Base-by-base conservation (phyloP, 2,888 invertebrate genomes). In the Meliscaeva auricollis region DNA sequence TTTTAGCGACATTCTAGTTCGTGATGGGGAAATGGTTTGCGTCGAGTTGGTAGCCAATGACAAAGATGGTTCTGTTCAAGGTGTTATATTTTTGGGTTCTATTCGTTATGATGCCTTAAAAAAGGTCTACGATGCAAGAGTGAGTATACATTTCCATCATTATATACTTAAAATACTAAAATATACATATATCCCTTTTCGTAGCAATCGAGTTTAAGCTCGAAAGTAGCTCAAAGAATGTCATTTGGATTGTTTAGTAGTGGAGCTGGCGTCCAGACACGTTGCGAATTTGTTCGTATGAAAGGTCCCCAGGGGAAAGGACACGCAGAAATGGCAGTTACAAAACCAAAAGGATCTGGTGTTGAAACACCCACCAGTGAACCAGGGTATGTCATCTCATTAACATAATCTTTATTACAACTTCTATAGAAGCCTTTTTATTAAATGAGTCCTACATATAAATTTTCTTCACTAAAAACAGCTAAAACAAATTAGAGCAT, bases 21-120 rank as follows among this genome's bases (percentile, higher is more conserved):
- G 98, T 56, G 99, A 99, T 93, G 99, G 99, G 0, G 99, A 99
- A 93, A 98, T 99, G 96, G 98, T 99, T 73, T 99, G 99, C 93
- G 99, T 99, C 80, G 99, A 99, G 93, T 93, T 99, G 90, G 97
- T 98, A 77, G 99, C 99, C 73, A 95, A 96, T 48, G 99, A 99
- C 90, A 95, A 97, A 87, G 95, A 96, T 91, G 96, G 95, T 68
- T 94, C 95, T 35, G 95, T 97, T 58, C 98, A 98, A 92, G 97
- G 98, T 26, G 99, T 99, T 88, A 96, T 99, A 89, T 99, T 99
- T 93, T 95, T 99, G 78, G 99, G 99, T 64, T 99, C 98, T 78
- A 98, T 99, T 91, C 95, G 98, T 89, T 99, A 99, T 93, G 99
- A 99, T 93, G 98, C 99, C 35, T 94, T 99, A 87, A 98, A 98